These are phyloP conservation scores for Neostethus bicornis DNA, from an alignment of 2,797 vertebrate genomes.

Conservation along the genomic window DNA sequence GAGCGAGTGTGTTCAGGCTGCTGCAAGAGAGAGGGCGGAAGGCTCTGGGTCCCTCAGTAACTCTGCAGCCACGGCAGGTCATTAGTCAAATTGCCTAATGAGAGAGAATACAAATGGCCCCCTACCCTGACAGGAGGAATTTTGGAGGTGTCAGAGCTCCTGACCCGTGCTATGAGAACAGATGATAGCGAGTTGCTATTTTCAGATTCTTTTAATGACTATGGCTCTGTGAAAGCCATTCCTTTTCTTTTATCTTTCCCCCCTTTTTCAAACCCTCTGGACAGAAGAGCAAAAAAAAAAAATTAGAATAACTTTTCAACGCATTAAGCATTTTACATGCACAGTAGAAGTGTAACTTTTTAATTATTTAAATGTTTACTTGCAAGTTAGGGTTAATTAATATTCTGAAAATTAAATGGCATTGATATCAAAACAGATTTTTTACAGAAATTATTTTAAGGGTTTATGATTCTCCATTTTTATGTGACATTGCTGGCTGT, in stretches of 20 bases:
- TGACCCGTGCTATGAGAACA: constrained; percentile 86
- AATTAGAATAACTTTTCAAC: constrained; percentile 44
- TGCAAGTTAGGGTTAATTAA: constrained; percentile 60
- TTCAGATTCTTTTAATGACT: constrained; percentile 87
- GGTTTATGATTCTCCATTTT: constrained; percentile 54
- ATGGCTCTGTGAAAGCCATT: constrained; percentile 77
- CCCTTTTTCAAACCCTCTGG: constrained; percentile 58
- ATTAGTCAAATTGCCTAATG: constrained; percentile 82
- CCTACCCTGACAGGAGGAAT: constrained; percentile 81
- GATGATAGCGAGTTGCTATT: constrained; percentile 86
- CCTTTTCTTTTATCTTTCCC: constrained; percentile 73
- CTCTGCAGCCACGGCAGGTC: constrained; percentile 75
- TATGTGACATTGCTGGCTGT: constrained; percentile 52
- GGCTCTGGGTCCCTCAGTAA: constrained; percentile 77
- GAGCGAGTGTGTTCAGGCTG: constrained; percentile 75
- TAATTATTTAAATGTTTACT: constrained; percentile 73
- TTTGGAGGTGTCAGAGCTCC: constrained; percentile 83
- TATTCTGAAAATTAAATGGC: constrained; percentile 38
- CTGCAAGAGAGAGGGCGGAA: constrained; percentile 66
- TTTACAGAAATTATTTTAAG: constrained; percentile 45
- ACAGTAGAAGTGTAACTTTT: constrained; percentile 63
- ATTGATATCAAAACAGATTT: constrained; percentile 49
- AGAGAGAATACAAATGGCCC: constrained; percentile 82
- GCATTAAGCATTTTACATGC: constrained; percentile 46
- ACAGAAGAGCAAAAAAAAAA: constrained; percentile 40